These are phyloP conservation scores for Drosophila niveifrons DNA, from an alignment of 2,888 invertebrate species.

Conservation along the genomic window DNA sequence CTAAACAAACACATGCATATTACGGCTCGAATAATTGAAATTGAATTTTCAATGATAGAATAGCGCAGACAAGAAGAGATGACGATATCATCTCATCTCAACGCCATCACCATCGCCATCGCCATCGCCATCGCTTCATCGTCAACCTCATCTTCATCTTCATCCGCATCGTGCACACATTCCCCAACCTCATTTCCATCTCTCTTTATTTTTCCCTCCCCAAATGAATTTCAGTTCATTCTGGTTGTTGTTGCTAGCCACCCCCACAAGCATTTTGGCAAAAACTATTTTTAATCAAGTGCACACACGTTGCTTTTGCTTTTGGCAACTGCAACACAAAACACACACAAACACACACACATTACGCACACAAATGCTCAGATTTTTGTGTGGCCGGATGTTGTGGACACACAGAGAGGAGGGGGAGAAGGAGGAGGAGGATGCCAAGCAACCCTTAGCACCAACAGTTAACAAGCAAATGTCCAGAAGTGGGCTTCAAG, in stretches of 20 bases:
- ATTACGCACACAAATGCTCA: neutral
- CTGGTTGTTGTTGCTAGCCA: constrained; percentile 53
- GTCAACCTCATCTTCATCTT: neutral
- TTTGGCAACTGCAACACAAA: constrained; percentile 62
- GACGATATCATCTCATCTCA: constrained; percentile 46
- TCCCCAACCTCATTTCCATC: neutral
- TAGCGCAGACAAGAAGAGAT: constrained; percentile 41
- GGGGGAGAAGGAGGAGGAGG: neutral
- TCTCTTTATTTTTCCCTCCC: neutral
- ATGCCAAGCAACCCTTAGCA: constrained; percentile 36
- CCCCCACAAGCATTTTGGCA: constrained; percentile 59
- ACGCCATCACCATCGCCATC: neutral
- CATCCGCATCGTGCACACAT: neutral
- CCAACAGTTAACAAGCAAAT: constrained; percentile 44
- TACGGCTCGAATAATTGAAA: constrained; percentile 70
- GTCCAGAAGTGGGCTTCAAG: constrained; percentile 43
- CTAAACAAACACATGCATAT: constrained; percentile 25
- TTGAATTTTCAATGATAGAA: constrained; percentile 78
- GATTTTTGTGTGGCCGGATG: constrained; percentile 45
- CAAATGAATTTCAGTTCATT: neutral
- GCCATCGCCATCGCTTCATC: neutral
- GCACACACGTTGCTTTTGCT: constrained; percentile 51
- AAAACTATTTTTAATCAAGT: constrained; percentile 77
- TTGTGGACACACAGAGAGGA: constrained; percentile 40
- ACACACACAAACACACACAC: constrained; percentile 19